phyloP scores from a whole-genome alignment of 2,888 invertebrate species.

The Helleia helle region DNA sequence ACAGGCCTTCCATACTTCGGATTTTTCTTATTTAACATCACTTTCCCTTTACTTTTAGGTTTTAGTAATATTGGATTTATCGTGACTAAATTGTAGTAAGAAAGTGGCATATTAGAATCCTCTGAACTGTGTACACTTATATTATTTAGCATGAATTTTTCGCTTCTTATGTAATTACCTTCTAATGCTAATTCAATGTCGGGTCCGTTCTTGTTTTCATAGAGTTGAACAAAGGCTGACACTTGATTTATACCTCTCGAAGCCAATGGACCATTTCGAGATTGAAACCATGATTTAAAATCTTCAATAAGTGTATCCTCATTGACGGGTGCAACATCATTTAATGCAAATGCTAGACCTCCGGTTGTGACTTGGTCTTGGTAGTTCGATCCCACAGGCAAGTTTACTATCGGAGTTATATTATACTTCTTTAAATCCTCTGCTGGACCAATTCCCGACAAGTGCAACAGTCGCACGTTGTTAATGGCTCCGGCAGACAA shows the following conservation, averaged over 20 bases:
- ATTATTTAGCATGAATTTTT: conserved; percentile 62
- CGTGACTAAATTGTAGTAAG: conserved; percentile 61
- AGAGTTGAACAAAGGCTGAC: conserved; percentile 59
- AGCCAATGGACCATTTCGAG: conserved; percentile 49
- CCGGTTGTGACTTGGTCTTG: conserved; percentile 64
- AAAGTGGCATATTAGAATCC: conserved; percentile 51
- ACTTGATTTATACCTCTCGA: conserved; percentile 62
- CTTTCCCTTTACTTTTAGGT: conserved; percentile 62
- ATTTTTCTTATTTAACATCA: conserved; percentile 55
- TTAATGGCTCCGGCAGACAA: conserved; percentile 60
- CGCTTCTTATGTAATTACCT: conserved; percentile 61
- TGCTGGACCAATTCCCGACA: conserved; percentile 59
- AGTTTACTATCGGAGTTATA: conserved; percentile 40
- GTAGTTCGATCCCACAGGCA: conserved; percentile 59
- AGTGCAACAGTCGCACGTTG: conserved; percentile 53
- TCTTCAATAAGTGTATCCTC: conserved; percentile 51
- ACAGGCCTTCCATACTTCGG: conserved; percentile 62
- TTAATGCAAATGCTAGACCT: conserved; percentile 52
- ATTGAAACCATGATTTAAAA: conserved; percentile 64
- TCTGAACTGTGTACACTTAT: conserved; percentile 53
- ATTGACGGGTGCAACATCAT: conserved; percentile 41
- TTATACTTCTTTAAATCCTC: conserved; percentile 49
- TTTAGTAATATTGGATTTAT: conserved; percentile 51
- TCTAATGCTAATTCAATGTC: conserved; percentile 56
- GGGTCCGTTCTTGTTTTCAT: conserved; percentile 56